Base-by-base conservation (phyloP, 2,888 invertebrate species). In the Tanypteryx hageni region DNA sequence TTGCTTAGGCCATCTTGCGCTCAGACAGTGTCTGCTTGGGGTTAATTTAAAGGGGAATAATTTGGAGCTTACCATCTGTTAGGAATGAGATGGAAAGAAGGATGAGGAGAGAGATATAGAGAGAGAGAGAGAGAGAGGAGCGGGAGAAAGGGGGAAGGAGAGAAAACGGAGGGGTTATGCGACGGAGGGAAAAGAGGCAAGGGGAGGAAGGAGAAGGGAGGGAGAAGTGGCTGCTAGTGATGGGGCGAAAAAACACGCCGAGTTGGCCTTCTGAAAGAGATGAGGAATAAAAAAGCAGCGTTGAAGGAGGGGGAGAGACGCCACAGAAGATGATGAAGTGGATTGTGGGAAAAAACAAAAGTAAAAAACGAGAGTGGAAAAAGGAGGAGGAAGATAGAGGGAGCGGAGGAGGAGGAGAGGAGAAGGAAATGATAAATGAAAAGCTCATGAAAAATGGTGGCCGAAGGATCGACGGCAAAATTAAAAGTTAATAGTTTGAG, bases 371-470 rank as follows among this genome's bases (percentile, higher is more conserved):
- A 9, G 89, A 89, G 89, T 89, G 61, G 89, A 89, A 89, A 89
- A 89, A 64, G 89, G 64, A 89, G 68, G 31, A 89, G n/a, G 57
- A 89, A 64, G 89, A 59, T 61, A 86, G 92, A 82, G 76, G 27
- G 92, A 31, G n/a, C 57, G 81, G 92, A 22, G 82, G 82, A n/a
- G 27, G 14, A 22, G 76, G 22, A n/a, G 76, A n/a, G 14, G 82
- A 82, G 83, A 64, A 68, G 91, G 76, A 86, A 82, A 85, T 59
- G 92, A 92, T 89, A 92, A 92, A 91, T 84, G 89, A 92, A 92
- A 92, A 83, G 82, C 91, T 86, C 92, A 91, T 92, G 58, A 92
- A 92, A 92, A 89, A 89, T 89, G 89, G 64, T 89, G 89, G 64
- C 89, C 64, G 31, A 56, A 64, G 89, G 64, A 89, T 89, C 89